Percentiles rank a stretch among this genome's conserved stretches.
phyloP scores from a whole-genome alignment of 2,888 invertebrate species.

The Mongoloraphidia duomilia region DNA sequence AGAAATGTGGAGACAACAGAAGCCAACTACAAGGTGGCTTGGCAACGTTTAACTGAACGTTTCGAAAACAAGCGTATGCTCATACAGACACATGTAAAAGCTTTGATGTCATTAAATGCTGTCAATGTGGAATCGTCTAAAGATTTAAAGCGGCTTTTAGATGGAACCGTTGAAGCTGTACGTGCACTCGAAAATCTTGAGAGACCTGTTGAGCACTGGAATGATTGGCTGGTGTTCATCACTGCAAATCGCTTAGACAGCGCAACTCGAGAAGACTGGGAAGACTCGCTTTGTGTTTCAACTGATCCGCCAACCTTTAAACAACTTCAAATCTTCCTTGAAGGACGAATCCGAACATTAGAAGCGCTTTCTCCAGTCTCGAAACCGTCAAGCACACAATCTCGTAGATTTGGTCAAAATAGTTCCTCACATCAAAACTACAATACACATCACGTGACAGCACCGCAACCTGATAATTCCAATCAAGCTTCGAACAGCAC shows the following conservation, averaged over 20 bases:
- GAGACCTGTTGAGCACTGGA: not conserved
- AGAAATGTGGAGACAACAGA: not conserved
- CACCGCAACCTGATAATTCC: no score
- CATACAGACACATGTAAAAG: not conserved
- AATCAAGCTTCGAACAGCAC: no score
- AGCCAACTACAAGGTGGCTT: slow-evolving; percentile 1
- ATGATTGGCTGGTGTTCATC: not conserved
- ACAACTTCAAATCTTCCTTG: no score
- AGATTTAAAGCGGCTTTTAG: not conserved
- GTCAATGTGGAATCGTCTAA: not conserved
- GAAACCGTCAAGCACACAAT: no score
- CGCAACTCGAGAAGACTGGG: not conserved
- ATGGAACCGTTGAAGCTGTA: not conserved
- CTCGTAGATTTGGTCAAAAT: no score
- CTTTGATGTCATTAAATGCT: not conserved
- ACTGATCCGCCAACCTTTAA: no score
- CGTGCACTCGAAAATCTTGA: not conserved
- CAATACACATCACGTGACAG: no score
- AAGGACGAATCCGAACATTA: no score
- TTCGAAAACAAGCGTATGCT: slow-evolving; percentile 3
- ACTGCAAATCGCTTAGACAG: not conserved
- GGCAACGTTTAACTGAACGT: not conserved
- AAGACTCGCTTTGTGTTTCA: no score
- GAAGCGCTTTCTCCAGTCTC: no score
- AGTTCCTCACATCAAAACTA: no score